Evolutionary conservation across 2,888 invertebrate species (phyloP).

Genomic region (Andrena haemorrhoa): DNA sequence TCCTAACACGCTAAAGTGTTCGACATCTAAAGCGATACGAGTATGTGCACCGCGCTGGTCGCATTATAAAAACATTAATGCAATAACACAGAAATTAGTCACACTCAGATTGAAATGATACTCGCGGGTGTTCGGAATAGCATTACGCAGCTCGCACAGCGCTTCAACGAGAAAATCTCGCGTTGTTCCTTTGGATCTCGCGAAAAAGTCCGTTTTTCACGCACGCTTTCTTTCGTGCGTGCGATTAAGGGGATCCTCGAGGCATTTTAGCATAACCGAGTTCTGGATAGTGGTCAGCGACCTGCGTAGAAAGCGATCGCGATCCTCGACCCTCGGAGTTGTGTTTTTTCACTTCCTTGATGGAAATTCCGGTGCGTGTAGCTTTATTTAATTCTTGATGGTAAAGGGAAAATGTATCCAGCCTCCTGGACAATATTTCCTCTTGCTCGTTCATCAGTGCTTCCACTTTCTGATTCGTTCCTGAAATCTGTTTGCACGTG

Average conservation of each 20-base stretch:
- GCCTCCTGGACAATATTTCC: too few relatives aligned
- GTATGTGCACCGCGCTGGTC: background rate
- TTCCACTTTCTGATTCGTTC: background rate
- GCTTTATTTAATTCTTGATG: background rate
- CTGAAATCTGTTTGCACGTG: background rate
- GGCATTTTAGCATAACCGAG: constrained; percentile 63
- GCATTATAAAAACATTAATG: constrained; percentile 22
- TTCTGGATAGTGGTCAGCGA: constrained; percentile 63
- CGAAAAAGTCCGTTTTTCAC: constrained; percentile 9
- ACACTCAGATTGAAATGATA: constrained; percentile 13
- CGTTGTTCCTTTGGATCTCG: background rate
- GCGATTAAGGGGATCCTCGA: constrained; percentile 38
- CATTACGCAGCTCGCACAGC: constrained; percentile 3
- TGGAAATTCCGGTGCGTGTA: background rate
- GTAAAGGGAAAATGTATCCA: too few relatives aligned
- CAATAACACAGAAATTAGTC: constrained; percentile 39
- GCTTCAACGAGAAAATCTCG: constrained; percentile 16
- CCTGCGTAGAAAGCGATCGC: constrained; percentile 56
- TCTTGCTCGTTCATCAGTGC: background rate
- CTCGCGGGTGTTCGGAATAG: background rate
- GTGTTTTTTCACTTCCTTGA: constrained; percentile 8
- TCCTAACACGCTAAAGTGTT: background rate
- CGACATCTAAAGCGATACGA: background rate
- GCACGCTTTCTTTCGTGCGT: constrained; percentile 50
- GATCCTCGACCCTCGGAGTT: constrained; percentile 17